A percentile compares a stretch with the other conserved stretches of the same genome.
Evolutionary conservation across 2,113 vertebrate genomes (phyloP).

Genomic region (Calyptommatus sinebrachiatus): DNA sequence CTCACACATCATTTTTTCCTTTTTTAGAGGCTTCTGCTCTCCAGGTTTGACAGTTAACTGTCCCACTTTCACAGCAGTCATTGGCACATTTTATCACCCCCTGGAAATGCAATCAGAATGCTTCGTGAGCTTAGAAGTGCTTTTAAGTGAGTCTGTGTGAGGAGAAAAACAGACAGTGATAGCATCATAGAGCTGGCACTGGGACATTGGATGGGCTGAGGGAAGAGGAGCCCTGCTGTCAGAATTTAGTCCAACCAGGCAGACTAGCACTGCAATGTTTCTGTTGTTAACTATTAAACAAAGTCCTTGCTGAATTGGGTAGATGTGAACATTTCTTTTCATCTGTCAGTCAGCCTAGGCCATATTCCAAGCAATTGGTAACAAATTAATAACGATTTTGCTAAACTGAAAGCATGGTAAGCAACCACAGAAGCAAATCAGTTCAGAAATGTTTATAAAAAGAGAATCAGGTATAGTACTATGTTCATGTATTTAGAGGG

Average conservation of each 20-base stretch:
- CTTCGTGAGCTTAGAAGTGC: conserved; percentile 13
- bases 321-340: conserved; percentile 8
- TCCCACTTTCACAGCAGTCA: conserved; percentile 25
- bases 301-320: conserved; percentile 2
- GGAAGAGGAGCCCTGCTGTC: neutral
- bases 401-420: neutral
- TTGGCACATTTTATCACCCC: conserved; percentile 20
- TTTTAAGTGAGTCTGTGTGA: conserved; percentile 13
- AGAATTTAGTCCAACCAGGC: neutral
- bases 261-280: neutral
- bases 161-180: neutral
- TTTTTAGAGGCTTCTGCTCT: conserved; percentile 5
- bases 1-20: neutral
- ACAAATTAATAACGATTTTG: neutral
- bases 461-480: neutral
- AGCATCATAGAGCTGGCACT: neutral
- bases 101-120: conserved; percentile 4
- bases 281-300: conserved; percentile 1
- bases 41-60: neutral
- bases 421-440: neutral
- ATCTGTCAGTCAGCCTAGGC: conserved; percentile 17
- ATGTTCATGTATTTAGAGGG: neutral
- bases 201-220: conserved; percentile 4
- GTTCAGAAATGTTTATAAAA: conserved; percentile 2
- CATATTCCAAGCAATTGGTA: neutral